Base-by-base conservation (phyloP, 2,113 vertebrate species). In the Urocynchramus pylzowi region DNA sequence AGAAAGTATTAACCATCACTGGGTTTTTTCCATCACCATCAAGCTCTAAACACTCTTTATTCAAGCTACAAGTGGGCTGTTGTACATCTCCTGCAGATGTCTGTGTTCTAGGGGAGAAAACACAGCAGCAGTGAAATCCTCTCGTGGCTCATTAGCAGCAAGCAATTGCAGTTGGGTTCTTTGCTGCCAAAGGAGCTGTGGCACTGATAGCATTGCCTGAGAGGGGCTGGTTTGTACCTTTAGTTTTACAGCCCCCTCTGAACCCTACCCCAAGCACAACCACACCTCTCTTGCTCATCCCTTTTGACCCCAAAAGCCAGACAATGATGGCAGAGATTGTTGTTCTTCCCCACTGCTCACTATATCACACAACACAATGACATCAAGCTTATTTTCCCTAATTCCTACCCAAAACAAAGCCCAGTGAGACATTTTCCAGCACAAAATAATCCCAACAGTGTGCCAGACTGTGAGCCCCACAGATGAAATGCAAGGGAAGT, bases 11-110 rank as follows among this genome's bases (percentile, higher is more conserved):
- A 95, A 75, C 93, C 87, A 80, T 42, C 50, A 10, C 53, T 83
- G 74, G 17, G 1, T 33, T 91, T 93, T 95, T 91, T 92, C 91
- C 90, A 86, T 79, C 81, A 61, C 69, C 84, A 94, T 54, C 82
- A 63, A 67, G 71, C 84, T 90, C 82, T 65, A 86, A 89, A 87
- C 69, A 37, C 77, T 84, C 63, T 54, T 42, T 90, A 77, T 77
- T 91, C 85, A 50, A 95, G 88, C 85, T 90, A 78, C 84, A 95
- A 95, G 93, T 92, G 92, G 87, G 89, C 71, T 96, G 90, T 70
- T 90, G 71, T 63, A 69, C 22, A 80, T 91, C 94, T 91, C 86
- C 82, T 96, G 90, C 95, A 95, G 95, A 93, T 93, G 75, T 94
- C 95, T 88, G 52, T 47, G 68, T 96, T 94, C 18, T 35, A 81